Percentiles rank a stretch among this genome's conserved stretches.
phyloP scores from a whole-genome alignment of 2,797 vertebrate species.

The Centroberyx gerrardi region DNA sequence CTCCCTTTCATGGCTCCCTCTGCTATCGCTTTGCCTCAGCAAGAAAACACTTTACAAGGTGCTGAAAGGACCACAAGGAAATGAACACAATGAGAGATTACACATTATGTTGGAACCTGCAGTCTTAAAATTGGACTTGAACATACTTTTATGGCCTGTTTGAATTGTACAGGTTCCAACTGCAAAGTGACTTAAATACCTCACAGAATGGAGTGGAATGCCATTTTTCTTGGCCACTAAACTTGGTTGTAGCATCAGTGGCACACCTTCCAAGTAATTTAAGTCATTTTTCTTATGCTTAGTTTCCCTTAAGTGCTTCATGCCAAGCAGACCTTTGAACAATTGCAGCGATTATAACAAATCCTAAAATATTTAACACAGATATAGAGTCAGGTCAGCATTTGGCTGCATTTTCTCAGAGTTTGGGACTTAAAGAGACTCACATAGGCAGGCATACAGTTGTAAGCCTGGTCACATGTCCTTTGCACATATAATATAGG shows the following conservation, averaged over 20 bases:
- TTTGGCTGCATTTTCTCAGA: neutral
- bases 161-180: constrained; percentile 30
- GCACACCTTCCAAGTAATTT: constrained; percentile 27
- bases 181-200: constrained; percentile 37
- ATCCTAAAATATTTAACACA: no score
- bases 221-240: constrained; percentile 7
- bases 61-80: constrained; percentile 57
- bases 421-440: neutral
- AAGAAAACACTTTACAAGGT: constrained; percentile 59
- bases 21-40: constrained; percentile 36
- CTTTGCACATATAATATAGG: no score
- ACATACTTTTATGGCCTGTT: constrained; percentile 44
- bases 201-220: neutral
- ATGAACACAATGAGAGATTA: constrained; percentile 54
- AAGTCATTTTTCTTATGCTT: neutral
- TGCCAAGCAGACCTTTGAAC: constrained; percentile 22
- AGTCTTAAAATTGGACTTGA: constrained; percentile 50
- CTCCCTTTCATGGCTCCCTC: constrained; percentile 61
- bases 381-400: neutral
- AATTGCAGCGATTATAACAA: no score
- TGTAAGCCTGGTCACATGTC: no score
- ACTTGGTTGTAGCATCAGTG: neutral
- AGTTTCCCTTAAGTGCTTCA: constrained; percentile 3
- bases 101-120: constrained; percentile 28
- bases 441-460: neutral